A percentile compares a stretch with the other conserved stretches of the same genome.
These are phyloP conservation scores for Cheilosia variabilis DNA, from an alignment of 2,888 invertebrate genomes.

Conservation along the genomic window DNA sequence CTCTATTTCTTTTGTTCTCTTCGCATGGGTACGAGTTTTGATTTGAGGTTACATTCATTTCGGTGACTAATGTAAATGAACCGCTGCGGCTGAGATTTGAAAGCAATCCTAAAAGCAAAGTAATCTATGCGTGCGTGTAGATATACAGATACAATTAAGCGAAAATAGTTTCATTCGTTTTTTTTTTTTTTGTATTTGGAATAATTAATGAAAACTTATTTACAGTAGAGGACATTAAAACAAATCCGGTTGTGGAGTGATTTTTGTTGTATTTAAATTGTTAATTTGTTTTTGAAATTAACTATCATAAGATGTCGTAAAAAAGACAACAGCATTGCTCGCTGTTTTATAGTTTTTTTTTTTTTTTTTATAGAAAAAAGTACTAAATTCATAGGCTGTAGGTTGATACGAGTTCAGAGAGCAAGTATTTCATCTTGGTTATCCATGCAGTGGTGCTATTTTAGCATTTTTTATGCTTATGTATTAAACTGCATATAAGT, in stretches of 20 bases:
- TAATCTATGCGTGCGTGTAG: constrained; percentile 46
- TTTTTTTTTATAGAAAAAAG: too few relatives aligned
- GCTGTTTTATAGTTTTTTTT: background rate
- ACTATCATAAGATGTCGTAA: background rate
- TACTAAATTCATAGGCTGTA: too few relatives aligned
- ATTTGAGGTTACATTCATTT: constrained; percentile 50
- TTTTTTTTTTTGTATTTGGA: background rate
- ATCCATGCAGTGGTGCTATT: too few relatives aligned
- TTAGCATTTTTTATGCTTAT: too few relatives aligned
- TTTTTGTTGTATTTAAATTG: constrained; percentile 7
- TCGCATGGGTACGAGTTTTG: background rate
- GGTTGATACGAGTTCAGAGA: too few relatives aligned
- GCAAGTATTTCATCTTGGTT: too few relatives aligned
- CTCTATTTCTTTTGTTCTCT: constrained; percentile 35
- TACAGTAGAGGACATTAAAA: constrained; percentile 17
- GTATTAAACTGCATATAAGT: too few relatives aligned
- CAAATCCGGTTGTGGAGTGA: constrained; percentile 3
- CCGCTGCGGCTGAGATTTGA: constrained; percentile 25
- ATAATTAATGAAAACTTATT: constrained; percentile 50
- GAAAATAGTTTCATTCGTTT: constrained; percentile 21
- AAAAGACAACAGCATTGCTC: background rate
- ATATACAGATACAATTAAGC: constrained; percentile 52
- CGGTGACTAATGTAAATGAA: constrained; percentile 64
- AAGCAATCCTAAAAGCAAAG: constrained; percentile 58
- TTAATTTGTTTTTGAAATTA: background rate